Percentiles rank a stretch among this genome's conserved stretches.
Conservation (phyloP, 2,113 vertebrate species). For the Engraulis encrasicolus region DNA sequence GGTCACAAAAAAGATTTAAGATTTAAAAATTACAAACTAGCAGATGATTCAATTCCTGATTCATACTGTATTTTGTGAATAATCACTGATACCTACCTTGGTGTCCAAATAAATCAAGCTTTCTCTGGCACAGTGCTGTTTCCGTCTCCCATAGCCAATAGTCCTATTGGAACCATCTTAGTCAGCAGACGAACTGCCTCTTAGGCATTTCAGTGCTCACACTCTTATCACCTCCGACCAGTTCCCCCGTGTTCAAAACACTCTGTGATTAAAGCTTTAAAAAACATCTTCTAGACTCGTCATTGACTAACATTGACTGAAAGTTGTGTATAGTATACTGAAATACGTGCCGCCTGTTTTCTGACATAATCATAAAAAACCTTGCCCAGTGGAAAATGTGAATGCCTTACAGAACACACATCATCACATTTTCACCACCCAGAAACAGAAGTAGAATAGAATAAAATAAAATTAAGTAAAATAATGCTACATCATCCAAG, state of each 20-base stretch:
- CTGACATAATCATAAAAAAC: no score
- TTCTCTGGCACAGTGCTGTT: not conserved
- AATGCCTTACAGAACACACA: constrained; percentile 32
- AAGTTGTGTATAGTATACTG: not conserved
- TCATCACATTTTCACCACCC: constrained; percentile 53
- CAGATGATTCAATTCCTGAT: not conserved
- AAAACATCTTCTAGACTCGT: not conserved
- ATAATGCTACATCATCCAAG: constrained; percentile 72
- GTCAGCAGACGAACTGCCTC: no score
- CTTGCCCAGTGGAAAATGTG: not conserved
- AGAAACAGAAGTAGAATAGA: constrained; percentile 42
- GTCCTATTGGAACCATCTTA: not conserved
- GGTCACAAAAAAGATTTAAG: not conserved
- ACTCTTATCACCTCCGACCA: not conserved
- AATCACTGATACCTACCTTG: not conserved
- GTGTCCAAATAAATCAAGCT: not conserved
- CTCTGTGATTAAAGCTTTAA: not conserved
- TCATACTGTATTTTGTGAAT: not conserved
- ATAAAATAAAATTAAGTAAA: constrained; percentile 49
- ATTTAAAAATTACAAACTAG: not conserved
- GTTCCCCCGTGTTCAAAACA: not conserved
- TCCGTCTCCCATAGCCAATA: not conserved
- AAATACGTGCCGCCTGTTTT: no score
- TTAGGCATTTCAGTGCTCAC: not conserved
- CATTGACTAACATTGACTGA: not conserved